phyloP scores from a whole-genome alignment of 2,113 vertebrate species.

The Synodontis membranacea region DNA sequence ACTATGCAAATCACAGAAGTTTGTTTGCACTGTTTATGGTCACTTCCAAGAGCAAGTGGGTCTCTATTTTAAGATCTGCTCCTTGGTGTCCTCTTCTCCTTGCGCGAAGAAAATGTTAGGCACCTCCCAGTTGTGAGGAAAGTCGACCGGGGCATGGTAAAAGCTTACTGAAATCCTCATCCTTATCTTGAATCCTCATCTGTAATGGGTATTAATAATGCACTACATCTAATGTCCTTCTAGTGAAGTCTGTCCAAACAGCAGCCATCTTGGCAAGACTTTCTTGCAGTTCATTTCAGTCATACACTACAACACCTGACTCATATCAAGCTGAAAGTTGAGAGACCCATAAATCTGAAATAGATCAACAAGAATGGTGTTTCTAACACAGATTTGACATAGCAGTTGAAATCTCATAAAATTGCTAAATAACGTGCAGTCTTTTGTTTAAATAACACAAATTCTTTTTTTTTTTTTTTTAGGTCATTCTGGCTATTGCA shows the following conservation, averaged over 20 bases:
- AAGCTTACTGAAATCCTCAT: not conserved
- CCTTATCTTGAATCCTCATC: not conserved
- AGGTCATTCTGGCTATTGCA: not conserved
- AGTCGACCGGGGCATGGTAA: not conserved
- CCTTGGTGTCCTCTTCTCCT: not conserved
- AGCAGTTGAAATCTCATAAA: not conserved
- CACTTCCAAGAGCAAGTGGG: not conserved
- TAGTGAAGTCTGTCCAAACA: not conserved
- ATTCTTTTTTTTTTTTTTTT: too few species aligned
- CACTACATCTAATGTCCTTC: not conserved
- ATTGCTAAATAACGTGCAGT: not conserved
- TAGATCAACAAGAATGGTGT: not conserved
- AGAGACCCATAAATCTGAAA: not conserved
- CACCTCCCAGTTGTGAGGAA: not conserved
- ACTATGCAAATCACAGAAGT: not conserved
- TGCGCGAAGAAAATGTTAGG: not conserved
- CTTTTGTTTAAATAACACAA: not conserved
- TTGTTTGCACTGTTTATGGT: not conserved
- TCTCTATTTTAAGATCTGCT: not conserved
- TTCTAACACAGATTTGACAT: not conserved
- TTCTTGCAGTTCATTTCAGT: slow-evolving; percentile 1
- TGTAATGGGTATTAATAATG: not conserved
- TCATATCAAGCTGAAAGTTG: not conserved
- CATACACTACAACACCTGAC: not conserved
- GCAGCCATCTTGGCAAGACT: not conserved